phyloP scores from a whole-genome alignment of 2,888 invertebrate species.

The Pachycephus smyrnensis region DNA sequence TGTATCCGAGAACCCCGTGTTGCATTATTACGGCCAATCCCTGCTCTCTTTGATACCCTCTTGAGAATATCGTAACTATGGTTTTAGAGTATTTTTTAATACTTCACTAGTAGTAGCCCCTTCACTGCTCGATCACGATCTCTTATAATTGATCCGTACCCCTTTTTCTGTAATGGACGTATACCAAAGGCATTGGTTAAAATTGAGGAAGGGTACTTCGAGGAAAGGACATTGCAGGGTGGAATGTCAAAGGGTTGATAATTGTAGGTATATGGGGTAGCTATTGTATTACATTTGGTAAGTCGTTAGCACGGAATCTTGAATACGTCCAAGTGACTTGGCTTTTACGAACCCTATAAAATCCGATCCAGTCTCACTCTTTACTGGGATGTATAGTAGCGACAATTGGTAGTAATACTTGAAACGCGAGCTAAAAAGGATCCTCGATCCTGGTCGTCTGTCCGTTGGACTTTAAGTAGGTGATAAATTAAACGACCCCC shows the following conservation, averaged over 20 bases:
- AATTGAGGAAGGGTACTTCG: not conserved
- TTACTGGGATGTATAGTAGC: not conserved
- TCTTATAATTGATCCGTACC: not conserved
- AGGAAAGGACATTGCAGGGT: not conserved
- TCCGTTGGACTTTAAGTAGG: conserved; percentile 51
- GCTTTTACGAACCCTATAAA: conserved; percentile 28
- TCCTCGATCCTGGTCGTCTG: conserved; percentile 19
- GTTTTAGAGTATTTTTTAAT: not conserved
- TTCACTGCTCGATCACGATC: not conserved
- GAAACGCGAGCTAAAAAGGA: conserved; percentile 34
- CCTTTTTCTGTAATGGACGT: not conserved
- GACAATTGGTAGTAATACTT: conserved; percentile 31
- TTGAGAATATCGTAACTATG: not conserved
- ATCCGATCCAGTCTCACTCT: conserved; percentile 21
- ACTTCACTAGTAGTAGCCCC: not conserved
- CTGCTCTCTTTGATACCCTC: not conserved
- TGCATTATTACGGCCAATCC: conserved; percentile 9
- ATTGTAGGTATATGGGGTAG: not conserved
- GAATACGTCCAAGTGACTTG: not conserved
- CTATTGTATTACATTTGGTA: not conserved
- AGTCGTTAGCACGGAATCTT: not conserved
- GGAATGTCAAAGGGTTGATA: not conserved
- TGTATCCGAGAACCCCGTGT: not conserved
- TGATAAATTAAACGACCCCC: conserved; percentile 58
- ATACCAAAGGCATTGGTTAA: not conserved